These are phyloP conservation scores for Pavo muticus DNA, from an alignment of 2,113 vertebrate genomes.

Conservation along the genomic window DNA sequence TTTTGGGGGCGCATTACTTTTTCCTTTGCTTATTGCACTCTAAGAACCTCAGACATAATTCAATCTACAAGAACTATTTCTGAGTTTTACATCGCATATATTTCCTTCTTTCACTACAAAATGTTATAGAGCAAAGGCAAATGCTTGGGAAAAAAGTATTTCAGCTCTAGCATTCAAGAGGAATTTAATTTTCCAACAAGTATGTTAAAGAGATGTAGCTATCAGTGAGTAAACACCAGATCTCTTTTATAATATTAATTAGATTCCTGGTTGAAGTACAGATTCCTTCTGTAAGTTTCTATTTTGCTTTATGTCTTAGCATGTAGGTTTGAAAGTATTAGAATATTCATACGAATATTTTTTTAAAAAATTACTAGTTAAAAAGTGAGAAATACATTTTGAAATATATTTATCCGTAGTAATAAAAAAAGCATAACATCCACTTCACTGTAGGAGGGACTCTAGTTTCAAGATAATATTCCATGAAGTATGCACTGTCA, in stretches of 20 bases:
- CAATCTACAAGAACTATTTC: neutral
- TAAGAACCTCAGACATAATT: conserved; percentile 8
- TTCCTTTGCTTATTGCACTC: conserved; percentile 10
- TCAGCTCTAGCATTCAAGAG: neutral
- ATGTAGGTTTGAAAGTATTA: neutral
- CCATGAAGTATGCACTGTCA: conserved; percentile 32
- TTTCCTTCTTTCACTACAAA: conserved; percentile 21
- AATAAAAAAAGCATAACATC: neutral
- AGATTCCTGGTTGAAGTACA: neutral
- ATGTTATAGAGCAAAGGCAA: neutral
- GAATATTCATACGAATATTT: neutral
- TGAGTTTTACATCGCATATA: neutral
- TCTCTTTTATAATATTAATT: neutral
- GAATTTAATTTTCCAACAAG: neutral
- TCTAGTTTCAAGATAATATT: neutral
- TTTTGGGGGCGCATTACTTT: neutral
- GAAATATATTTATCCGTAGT: neutral
- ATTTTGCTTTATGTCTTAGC: neutral
- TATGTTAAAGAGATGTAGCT: neutral
- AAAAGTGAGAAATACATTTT: neutral
- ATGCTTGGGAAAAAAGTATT: neutral
- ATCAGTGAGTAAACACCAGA: neutral
- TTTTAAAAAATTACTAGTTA: neutral
- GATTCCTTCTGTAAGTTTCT: neutral
- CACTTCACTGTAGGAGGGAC: neutral